Percentiles rank a stretch among this genome's conserved stretches.
Evolutionary conservation across 2,797 vertebrate species (phyloP).

Genomic region (Lepilemur septentrionalis): DNA sequence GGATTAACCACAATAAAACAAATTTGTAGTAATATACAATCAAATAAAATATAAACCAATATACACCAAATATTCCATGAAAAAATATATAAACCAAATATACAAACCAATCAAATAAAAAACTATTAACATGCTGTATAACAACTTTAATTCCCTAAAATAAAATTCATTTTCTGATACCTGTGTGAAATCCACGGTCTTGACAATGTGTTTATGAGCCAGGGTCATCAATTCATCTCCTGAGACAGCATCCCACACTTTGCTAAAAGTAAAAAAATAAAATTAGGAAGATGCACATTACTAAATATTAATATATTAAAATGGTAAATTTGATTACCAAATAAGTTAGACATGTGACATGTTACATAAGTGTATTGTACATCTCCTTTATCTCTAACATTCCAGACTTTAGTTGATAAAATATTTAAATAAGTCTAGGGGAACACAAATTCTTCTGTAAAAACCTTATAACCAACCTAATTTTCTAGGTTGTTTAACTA

Average conservation of each 20-base stretch:
- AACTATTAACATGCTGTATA: neutral
- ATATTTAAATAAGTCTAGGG: neutral
- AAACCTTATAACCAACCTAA: neutral
- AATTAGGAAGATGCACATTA: neutral
- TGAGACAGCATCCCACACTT: constrained; percentile 98
- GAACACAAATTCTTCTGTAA: neutral
- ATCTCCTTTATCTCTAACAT: neutral
- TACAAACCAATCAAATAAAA: neutral
- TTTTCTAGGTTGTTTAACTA: neutral
- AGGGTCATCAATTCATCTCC: constrained; percentile 96
- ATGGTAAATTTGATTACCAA: neutral
- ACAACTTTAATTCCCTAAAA: neutral
- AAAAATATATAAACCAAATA: neutral
- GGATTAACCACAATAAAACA: constrained; percentile 10
- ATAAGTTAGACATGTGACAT: neutral
- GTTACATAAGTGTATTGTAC: neutral
- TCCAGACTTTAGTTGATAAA: neutral
- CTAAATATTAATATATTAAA: neutral
- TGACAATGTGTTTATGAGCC: constrained; percentile 99
- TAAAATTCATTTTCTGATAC: constrained; percentile 81
- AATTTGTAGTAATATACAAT: neutral
- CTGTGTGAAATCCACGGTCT: constrained; percentile 96
- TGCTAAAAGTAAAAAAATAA: constrained; percentile 84
- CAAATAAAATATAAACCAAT: neutral
- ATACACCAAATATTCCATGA: neutral